phyloP scores from a whole-genome alignment of 2,888 invertebrate genomes.

The Drosophila hawaiiensis region DNA sequence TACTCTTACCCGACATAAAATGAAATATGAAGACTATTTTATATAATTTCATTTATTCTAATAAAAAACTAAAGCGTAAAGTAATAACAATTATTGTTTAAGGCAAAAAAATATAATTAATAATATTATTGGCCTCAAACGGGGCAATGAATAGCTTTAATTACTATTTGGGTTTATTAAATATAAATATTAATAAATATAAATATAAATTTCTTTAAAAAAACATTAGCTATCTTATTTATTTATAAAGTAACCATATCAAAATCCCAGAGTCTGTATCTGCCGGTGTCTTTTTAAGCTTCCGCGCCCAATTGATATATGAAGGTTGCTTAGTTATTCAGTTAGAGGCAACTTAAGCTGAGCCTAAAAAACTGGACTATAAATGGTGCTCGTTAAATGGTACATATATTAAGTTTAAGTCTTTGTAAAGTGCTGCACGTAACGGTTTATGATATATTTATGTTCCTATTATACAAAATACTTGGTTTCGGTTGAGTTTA shows the following conservation, averaged over 20 bases:
- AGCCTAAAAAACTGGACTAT: slow-evolving; percentile 15
- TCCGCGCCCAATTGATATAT: slow-evolving; percentile 45
- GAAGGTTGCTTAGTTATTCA: slow-evolving; percentile 15
- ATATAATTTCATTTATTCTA: background rate
- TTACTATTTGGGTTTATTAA: background rate
- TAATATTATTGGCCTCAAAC: background rate
- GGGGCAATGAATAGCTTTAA: background rate
- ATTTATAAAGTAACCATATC: slow-evolving; percentile 6
- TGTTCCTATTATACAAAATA: background rate
- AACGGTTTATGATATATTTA: slow-evolving; percentile 11
- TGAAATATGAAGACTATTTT: background rate
- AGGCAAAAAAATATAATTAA: background rate
- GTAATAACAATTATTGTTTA: background rate
- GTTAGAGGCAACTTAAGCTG: slow-evolving; percentile 11
- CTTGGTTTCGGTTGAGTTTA: background rate
- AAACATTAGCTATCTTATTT: background rate
- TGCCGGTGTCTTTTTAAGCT: slow-evolving; percentile 12
- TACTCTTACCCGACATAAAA: background rate
- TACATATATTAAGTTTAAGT: slow-evolving; percentile 9
- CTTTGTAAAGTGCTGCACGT: slow-evolving; percentile 5
- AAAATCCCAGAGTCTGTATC: slow-evolving; percentile 1
- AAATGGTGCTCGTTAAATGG: slow-evolving; percentile 8
- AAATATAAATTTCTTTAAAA: background rate
- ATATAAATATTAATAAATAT: background rate
- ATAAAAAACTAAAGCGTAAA: background rate